Evolutionary conservation across 2,888 invertebrate genomes (phyloP).

Genomic region (Beris chalybata): DNA sequence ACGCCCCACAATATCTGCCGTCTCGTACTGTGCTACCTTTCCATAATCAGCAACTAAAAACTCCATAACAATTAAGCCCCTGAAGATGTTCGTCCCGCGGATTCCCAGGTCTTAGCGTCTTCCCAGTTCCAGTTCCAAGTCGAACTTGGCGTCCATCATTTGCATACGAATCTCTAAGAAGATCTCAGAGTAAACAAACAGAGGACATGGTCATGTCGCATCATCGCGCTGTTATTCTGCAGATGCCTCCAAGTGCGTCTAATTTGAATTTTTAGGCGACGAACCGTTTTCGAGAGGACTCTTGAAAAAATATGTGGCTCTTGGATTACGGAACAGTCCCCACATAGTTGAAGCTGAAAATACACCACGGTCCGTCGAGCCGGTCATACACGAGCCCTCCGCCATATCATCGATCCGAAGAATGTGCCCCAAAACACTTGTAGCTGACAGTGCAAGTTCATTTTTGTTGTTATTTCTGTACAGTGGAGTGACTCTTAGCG

Average conservation of each 20-base stretch:
- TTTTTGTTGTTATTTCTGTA: slow-evolving; percentile 28
- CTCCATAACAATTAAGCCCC: too few species aligned
- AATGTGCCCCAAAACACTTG: slow-evolving; percentile 31
- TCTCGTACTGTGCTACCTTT: too few species aligned
- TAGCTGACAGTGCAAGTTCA: slow-evolving; percentile 19
- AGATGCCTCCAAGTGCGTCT: slow-evolving; percentile 17
- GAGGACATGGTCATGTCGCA: slow-evolving; percentile 23
- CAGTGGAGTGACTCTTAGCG: slow-evolving; percentile 29
- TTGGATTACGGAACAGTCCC: slow-evolving; percentile 16
- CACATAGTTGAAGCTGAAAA: too few species aligned
- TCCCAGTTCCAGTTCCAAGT: too few species aligned
- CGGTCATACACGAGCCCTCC: too few species aligned
- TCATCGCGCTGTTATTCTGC: slow-evolving; percentile 22
- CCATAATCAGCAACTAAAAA: too few species aligned
- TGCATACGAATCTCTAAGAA: not conserved
- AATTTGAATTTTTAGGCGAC: slow-evolving; percentile 21
- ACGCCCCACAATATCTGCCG: too few species aligned
- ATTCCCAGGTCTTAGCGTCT: too few species aligned
- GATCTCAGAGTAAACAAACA: slow-evolving; percentile 8
- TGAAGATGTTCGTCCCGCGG: too few species aligned
- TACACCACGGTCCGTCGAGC: too few species aligned
- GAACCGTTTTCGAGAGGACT: slow-evolving; percentile 28
- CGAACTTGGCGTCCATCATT: too few species aligned
- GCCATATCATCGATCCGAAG: not conserved
- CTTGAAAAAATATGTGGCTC: slow-evolving; percentile 22